These are phyloP conservation scores for Apotomis turbidana DNA, from an alignment of 2,888 invertebrate species.

Conservation along the genomic window DNA sequence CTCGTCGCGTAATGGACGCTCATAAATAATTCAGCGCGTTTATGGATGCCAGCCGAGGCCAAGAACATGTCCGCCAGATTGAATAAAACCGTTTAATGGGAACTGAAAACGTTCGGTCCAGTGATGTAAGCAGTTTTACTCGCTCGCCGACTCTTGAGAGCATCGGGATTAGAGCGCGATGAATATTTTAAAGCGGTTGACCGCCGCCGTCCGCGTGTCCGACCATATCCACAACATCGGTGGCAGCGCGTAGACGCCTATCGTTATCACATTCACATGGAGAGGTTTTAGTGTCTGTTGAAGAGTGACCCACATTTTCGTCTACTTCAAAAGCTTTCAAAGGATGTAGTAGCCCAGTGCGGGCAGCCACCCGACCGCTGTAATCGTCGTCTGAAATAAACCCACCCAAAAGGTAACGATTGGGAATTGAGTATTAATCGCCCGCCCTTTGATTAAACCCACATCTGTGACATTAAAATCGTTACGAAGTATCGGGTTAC, in stretches of 20 bases:
- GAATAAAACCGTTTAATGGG: slow-evolving; percentile 16
- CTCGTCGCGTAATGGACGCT: slow-evolving; percentile 1
- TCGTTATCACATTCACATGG: not conserved
- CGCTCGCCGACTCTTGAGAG: not conserved
- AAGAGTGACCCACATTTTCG: not conserved
- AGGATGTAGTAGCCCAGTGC: not conserved
- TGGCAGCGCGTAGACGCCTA: not conserved
- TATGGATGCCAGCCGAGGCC: not conserved
- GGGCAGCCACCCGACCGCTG: not conserved
- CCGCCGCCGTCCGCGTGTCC: not conserved
- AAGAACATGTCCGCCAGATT: slow-evolving; percentile 5
- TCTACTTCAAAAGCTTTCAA: too few species aligned
- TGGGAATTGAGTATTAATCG: slow-evolving; percentile 13
- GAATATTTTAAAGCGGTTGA: slow-evolving; percentile 20
- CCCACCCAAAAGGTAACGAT: not conserved
- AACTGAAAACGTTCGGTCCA: not conserved
- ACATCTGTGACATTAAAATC: not conserved
- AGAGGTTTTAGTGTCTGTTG: not conserved
- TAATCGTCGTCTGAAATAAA: slow-evolving; percentile 3
- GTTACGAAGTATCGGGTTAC: not conserved
- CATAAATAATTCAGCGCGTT: slow-evolving; percentile 24
- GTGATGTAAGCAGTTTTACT: not conserved
- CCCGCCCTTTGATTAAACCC: not conserved
- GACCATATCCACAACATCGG: not conserved
- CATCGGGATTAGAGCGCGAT: slow-evolving; percentile 6